Percentiles rank a stretch among this genome's conserved stretches.
These are phyloP conservation scores for Flabesymbios commensalis DNA, from an alignment of 2,888 invertebrate species.

Conservation along the genomic window DNA sequence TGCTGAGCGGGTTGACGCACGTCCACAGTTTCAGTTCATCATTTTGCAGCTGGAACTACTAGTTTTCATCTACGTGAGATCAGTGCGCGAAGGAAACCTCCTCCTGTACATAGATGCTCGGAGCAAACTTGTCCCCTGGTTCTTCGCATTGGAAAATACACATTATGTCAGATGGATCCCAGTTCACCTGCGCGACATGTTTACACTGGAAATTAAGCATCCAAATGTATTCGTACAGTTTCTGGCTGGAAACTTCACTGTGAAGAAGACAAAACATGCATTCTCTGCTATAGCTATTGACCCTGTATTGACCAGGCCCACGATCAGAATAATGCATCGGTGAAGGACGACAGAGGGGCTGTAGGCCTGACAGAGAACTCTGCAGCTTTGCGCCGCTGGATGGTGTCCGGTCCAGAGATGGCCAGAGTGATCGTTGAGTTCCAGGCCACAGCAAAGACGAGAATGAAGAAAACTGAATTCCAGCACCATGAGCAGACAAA, in stretches of 20 bases:
- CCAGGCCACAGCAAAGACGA: conserved; percentile 11
- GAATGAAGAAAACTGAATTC: neutral
- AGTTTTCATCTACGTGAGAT: no score
- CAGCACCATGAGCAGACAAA: conserved; percentile 27
- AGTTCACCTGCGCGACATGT: neutral
- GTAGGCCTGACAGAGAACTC: conserved; percentile 30
- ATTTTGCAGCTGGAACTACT: no score
- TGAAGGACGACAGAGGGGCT: conserved; percentile 27
- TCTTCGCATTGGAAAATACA: neutral
- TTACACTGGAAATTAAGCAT: neutral
- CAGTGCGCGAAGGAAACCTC: no score
- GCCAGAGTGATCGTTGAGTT: conserved; percentile 21
- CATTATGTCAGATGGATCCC: neutral
- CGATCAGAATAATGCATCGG: conserved; percentile 29
- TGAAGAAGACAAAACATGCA: conserved; percentile 9
- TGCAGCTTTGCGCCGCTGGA: conserved; percentile 19
- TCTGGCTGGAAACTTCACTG: neutral
- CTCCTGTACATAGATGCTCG: no score
- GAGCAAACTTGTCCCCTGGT: no score
- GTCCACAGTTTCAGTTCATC: no score
- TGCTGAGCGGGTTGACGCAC: no score
- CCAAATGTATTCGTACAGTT: neutral
- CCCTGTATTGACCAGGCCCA: conserved; percentile 33
- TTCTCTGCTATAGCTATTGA: conserved; percentile 29
- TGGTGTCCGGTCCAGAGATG: conserved; percentile 27